A percentile compares a stretch with the other conserved stretches of the same genome.
phyloP scores from a whole-genome alignment of 2,888 invertebrate genomes.

The Cephus pulcher region DNA sequence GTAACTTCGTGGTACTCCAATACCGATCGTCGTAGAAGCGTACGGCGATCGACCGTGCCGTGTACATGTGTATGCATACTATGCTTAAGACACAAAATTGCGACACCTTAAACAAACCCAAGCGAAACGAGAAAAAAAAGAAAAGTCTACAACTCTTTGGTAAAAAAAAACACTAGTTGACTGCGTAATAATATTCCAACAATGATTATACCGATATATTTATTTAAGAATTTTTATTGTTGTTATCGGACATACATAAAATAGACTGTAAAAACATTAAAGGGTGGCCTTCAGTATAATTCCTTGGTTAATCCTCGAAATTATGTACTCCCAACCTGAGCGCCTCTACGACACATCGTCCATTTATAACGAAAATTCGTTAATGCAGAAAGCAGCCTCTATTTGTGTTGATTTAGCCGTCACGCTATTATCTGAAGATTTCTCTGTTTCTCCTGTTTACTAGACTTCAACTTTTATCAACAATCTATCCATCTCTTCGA shows the following conservation, averaged over 20 bases:
- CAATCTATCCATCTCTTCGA: background rate
- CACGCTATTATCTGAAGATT: background rate
- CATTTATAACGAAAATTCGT: background rate
- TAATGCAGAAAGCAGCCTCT: background rate
- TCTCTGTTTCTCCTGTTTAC: background rate
- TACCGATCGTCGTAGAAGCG: constrained; percentile 40
- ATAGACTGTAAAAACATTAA: constrained; percentile 64
- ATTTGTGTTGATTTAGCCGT: background rate
- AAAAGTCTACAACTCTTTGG: constrained; percentile 1
- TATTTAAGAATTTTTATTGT: constrained; percentile 65
- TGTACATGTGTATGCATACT: constrained; percentile 59
- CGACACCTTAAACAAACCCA: constrained; percentile 33
- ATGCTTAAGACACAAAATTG: constrained; percentile 49
- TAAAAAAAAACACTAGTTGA: constrained; percentile 44
- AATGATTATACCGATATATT: constrained; percentile 61
- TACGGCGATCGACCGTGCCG: constrained; percentile 40
- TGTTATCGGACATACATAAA: constrained; percentile 63
- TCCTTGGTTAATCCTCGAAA: constrained; percentile 62
- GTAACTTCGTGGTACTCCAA: constrained; percentile 46
- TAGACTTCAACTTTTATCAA: background rate
- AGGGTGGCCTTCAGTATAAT: constrained; percentile 65
- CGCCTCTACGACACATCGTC: background rate
- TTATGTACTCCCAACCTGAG: constrained; percentile 42
- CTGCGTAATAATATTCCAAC: constrained; percentile 63
- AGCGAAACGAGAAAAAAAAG: constrained; percentile 20